These are phyloP conservation scores for Aramus guarauna DNA, from an alignment of 2,113 vertebrate species.

Conservation along the genomic window DNA sequence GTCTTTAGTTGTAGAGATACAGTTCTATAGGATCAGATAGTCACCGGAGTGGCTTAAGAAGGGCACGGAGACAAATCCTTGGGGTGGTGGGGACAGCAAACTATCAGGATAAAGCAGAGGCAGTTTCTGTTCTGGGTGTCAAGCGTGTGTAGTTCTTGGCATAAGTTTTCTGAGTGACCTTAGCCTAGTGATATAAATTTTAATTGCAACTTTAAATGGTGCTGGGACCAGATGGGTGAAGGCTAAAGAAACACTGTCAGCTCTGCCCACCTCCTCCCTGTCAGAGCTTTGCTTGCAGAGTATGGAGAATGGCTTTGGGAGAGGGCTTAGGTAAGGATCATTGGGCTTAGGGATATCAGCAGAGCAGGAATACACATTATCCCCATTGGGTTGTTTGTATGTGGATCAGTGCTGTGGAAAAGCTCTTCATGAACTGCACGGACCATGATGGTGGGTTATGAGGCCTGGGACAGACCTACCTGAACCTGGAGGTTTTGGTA, in stretches of 20 bases:
- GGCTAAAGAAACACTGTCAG: not conserved
- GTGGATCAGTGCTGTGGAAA: not conserved
- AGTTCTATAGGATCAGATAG: not conserved
- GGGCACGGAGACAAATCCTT: not conserved
- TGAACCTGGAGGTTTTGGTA: not conserved
- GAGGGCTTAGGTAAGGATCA: not conserved
- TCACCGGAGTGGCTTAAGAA: not conserved
- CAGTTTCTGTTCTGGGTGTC: constrained; percentile 14
- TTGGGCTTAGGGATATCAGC: not conserved
- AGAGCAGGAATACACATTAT: not conserved
- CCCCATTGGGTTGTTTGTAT: not conserved
- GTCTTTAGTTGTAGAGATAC: not conserved
- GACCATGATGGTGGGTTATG: not conserved
- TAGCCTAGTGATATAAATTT: constrained; percentile 30
- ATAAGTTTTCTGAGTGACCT: constrained; percentile 11
- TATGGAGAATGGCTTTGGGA: not conserved
- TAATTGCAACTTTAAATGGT: constrained; percentile 22
- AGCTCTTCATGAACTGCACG: not conserved
- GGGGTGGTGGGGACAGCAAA: not conserved
- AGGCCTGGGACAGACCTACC: not conserved
- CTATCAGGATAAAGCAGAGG: not conserved
- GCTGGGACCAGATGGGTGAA: not conserved
- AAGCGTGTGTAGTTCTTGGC: constrained; percentile 22
- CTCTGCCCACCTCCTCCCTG: not conserved
- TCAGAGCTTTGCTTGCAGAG: not conserved